A percentile compares a stretch with the other conserved stretches of the same genome.
Conservation (phyloP, 2,888 invertebrate genomes). For the Drosophila atroscutellata region DNA sequence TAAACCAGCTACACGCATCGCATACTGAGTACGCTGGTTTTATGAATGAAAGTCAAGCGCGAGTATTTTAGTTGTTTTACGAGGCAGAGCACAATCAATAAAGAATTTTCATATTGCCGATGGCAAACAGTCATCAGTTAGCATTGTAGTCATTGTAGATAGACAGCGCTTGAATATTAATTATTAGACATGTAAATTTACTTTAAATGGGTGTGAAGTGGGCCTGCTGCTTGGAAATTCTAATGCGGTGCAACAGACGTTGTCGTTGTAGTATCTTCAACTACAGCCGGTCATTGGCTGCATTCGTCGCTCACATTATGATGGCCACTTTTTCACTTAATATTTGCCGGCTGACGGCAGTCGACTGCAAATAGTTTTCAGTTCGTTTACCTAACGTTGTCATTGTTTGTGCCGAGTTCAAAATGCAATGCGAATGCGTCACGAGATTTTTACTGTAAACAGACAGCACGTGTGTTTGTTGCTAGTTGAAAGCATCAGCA, state of each 20-base stretch:
- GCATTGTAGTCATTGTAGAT: conserved; percentile 35
- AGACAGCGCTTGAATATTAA: conserved; percentile 50
- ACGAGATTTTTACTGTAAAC: conserved; percentile 61
- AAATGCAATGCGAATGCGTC: conserved; percentile 69
- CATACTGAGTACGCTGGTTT: conserved; percentile 55
- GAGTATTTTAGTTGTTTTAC: conserved; percentile 30
- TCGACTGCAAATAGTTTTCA: conserved; percentile 70
- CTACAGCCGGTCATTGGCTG: conserved; percentile 53
- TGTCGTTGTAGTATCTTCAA: conserved; percentile 19
- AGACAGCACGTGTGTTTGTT: conserved; percentile 44
- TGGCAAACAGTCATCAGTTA: conserved; percentile 53
- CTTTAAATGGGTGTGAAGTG: conserved; percentile 70
- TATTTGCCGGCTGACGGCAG: conserved; percentile 48
- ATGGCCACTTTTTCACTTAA: conserved; percentile 63
- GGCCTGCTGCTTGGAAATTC: conserved; percentile 50
- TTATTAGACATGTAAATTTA: conserved; percentile 46
- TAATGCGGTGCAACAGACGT: conserved; percentile 37
- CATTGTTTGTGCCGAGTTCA: conserved; percentile 71
- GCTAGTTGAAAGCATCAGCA: conserved; percentile 22
- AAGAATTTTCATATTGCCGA: conserved; percentile 70
- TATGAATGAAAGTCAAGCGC: conserved; percentile 72
- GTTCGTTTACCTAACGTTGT: conserved; percentile 70
- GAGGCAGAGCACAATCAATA: conserved; percentile 55
- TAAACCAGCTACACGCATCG: conserved; percentile 33
- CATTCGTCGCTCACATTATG: conserved; percentile 49